A percentile compares a stretch with the other conserved stretches of the same genome.
phyloP scores from a whole-genome alignment of 1,140 invertebrate species.

The Drosophila ambigua region DNA sequence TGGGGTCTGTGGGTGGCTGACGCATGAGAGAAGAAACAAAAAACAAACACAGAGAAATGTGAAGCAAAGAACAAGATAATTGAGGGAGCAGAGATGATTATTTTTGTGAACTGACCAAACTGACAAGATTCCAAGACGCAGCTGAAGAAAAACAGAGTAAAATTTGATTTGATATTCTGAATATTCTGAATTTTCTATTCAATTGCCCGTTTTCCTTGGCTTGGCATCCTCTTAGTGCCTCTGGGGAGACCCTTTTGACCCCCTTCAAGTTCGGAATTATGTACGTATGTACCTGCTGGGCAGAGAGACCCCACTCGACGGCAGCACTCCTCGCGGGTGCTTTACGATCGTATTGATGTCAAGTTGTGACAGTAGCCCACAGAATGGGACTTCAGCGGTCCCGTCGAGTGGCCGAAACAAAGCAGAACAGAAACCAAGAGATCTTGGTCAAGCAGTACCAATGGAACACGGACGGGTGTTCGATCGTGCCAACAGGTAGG shows the following conservation, averaged over 20 bases:
- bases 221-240: too few species aligned
- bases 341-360: slow-evolving; percentile 49
- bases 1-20: slow-evolving; percentile 24
- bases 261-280: too few species aligned
- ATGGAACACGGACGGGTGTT: slow-evolving; percentile 19
- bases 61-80: slow-evolving; percentile 1
- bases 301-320: slow-evolving; percentile 33
- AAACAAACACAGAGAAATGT: neutral
- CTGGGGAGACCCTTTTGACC: too few species aligned
- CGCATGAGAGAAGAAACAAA: slow-evolving; percentile 21
- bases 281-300: too few species aligned
- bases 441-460: slow-evolving; percentile 50
- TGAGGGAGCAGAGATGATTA: slow-evolving; percentile 1
- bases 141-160: too few species aligned
- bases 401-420: neutral
- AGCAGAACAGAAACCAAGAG: slow-evolving; percentile 21
- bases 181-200: too few species aligned
- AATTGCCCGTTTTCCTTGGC: too few species aligned
- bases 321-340: slow-evolving; percentile 20
- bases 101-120: neutral
- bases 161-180: too few species aligned
- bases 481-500: slow-evolving; percentile 57
- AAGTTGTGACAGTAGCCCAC: slow-evolving; percentile 62
- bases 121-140: too few species aligned
- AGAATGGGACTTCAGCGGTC: slow-evolving; percentile 6